Conservation (phyloP, 2,888 invertebrate genomes). For the Andrena camellia region DNA sequence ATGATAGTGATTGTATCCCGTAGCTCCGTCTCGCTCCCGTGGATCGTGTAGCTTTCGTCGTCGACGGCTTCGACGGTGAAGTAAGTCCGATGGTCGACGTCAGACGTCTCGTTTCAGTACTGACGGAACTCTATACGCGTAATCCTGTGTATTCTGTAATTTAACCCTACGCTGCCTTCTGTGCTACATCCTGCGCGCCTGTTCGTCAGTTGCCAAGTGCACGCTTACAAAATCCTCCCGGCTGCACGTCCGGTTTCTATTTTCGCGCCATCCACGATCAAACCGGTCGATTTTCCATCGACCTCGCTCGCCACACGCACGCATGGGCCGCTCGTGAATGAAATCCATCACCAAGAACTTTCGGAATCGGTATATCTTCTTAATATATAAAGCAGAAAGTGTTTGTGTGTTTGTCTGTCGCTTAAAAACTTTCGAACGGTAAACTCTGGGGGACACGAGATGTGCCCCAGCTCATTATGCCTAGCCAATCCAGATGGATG, state of each 20-base stretch:
- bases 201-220: neutral
- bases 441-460: too few species aligned
- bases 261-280: neutral
- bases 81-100: neutral
- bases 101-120: neutral
- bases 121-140: neutral
- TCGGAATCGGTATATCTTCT: too few species aligned
- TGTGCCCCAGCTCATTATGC: too few species aligned
- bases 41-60: neutral
- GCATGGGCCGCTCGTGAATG: neutral
- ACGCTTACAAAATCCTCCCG: neutral
- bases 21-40: neutral
- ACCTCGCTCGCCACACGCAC: neutral
- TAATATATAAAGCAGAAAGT: too few species aligned
- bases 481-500: too few species aligned
- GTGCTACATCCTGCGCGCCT: neutral
- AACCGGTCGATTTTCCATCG: neutral
- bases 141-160: neutral
- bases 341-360: neutral
- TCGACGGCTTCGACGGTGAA: neutral
- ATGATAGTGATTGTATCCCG: constrained; percentile 1
- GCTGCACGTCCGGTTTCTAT: neutral
- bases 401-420: too few species aligned
- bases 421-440: too few species aligned
- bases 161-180: neutral